Evolutionary conservation across 2,113 vertebrate species (phyloP).

Genomic region (Coptodon rendalli): DNA sequence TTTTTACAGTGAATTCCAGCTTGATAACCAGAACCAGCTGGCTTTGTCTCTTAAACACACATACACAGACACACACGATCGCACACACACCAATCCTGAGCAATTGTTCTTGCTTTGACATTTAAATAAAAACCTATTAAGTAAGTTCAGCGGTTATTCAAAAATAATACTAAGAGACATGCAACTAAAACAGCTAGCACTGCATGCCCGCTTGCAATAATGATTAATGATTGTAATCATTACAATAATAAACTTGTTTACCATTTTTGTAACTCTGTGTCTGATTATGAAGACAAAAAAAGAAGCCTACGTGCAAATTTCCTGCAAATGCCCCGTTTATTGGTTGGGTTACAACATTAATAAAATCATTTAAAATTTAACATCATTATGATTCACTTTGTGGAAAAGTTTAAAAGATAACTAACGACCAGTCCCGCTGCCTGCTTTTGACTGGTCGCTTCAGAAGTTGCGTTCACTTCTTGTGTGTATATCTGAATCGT

Average conservation of each 20-base stretch:
- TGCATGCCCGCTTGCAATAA: not conserved
- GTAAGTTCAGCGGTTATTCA: not conserved
- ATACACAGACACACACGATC: not conserved
- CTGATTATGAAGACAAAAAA: not conserved
- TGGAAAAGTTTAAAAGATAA: not conserved
- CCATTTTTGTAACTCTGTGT: not conserved
- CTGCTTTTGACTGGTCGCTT: not conserved
- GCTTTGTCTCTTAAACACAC: slow-evolving; percentile 41
- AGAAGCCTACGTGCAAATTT: not conserved
- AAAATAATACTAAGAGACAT: not conserved
- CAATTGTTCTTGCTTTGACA: slow-evolving; percentile 3
- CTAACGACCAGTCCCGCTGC: not conserved
- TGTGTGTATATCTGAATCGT: not conserved
- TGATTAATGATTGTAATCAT: not conserved
- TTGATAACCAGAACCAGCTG: slow-evolving; percentile 75
- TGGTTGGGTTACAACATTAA: not conserved
- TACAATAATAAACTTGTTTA: not conserved
- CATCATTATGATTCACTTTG: not conserved
- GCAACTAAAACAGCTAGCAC: not conserved
- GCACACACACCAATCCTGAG: not conserved
- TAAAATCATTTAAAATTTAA: not conserved
- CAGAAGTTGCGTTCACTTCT: not conserved
- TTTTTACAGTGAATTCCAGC: slow-evolving; percentile 74
- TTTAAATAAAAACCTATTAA: not conserved
- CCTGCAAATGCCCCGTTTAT: not conserved